A percentile compares a stretch with the other conserved stretches of the same genome.
Evolutionary conservation across 2,113 vertebrate species (phyloP).

Genomic region (Electrona antarctica): DNA sequence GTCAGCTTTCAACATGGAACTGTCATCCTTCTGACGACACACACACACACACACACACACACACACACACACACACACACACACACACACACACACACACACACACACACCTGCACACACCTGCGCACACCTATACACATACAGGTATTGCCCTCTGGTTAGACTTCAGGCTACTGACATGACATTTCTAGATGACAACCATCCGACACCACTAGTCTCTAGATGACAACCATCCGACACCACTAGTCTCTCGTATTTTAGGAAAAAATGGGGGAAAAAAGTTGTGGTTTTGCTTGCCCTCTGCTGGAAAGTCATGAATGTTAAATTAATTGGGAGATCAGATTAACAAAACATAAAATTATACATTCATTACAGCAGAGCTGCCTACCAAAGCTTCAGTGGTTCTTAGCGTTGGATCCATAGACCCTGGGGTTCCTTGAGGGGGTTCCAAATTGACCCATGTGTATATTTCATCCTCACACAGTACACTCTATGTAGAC

Average conservation of each 20-base stretch:
- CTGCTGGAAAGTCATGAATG: no score
- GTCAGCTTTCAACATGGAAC: conserved; percentile 62
- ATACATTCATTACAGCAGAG: no score
- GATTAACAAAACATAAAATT: no score
- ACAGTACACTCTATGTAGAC: no score
- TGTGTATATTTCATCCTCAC: no score
- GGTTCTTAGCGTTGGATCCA: no score
- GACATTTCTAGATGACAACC: conserved; percentile 39
- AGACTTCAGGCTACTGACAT: conserved; percentile 46
- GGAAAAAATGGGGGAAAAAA: background rate
- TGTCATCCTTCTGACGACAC: conserved; percentile 48
- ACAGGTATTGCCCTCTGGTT: conserved; percentile 37
- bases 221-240: conserved; percentile 38
- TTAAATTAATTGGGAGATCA: no score
- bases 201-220: conserved; percentile 33
- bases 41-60: conserved; percentile 11
- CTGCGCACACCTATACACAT: conserved; percentile 9
- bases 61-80: conserved; percentile 6
- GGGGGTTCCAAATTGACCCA: no score
- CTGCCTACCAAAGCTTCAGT: no score
- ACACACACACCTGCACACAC: background rate
- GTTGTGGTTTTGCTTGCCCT: no score
- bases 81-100: conserved; percentile 4
- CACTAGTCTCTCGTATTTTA: conserved; percentile 30
- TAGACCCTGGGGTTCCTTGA: no score